Evolutionary conservation across 2,888 invertebrate genomes (phyloP), one percentile per base, ranked within the genome.

Genomic region (Caenorhabditis afra): DNA sequence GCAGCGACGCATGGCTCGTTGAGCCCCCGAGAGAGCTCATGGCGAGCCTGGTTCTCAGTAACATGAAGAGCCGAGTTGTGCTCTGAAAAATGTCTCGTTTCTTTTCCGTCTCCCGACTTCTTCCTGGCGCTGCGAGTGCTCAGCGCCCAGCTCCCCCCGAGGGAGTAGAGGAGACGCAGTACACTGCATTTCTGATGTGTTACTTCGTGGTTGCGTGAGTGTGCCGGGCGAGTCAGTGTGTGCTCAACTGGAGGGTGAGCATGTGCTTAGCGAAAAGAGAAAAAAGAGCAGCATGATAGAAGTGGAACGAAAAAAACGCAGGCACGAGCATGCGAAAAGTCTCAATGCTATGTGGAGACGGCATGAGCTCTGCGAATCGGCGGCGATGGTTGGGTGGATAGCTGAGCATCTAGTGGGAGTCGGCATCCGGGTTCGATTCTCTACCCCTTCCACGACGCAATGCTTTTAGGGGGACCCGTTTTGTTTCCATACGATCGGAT

Each of bases 381-480:
- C 71, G 71, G 57, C 71, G 71, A 71, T 71, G 71, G 71, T 71
- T 45, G 71, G 71, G 71, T 71, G 71, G 71, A 71, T 71, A 68
- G 70, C 29, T 1, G n/a, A 49, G 11, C 66, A 35, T 71, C 70
- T 64, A 71, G 71, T 53, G 71, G 71, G 71, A 64, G 57, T 57
- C 71, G 71, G 37, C 71, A 62, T 41, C 39, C 57, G 71, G 70
- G 71, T 71, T 71, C 71, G 71, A 50, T 37, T 71, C 71, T 71
- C 57, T 71, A 71, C 71, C 71, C 71, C 71, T 71, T 55, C 71
- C 64, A 57, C 71, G 71, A 57, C 64, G 71, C 62, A 50, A 29
- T 71, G 49, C 23, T 71, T 71, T 62, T 62, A 14, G 1, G 1
- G 44, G 22, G 1, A 1, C 4, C 10, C 41, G 59, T 68, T 68